Percentiles rank a stretch among this genome's conserved stretches.
phyloP scores from a whole-genome alignment of 2,797 vertebrate species.

The Sebastes ruberrimus region DNA sequence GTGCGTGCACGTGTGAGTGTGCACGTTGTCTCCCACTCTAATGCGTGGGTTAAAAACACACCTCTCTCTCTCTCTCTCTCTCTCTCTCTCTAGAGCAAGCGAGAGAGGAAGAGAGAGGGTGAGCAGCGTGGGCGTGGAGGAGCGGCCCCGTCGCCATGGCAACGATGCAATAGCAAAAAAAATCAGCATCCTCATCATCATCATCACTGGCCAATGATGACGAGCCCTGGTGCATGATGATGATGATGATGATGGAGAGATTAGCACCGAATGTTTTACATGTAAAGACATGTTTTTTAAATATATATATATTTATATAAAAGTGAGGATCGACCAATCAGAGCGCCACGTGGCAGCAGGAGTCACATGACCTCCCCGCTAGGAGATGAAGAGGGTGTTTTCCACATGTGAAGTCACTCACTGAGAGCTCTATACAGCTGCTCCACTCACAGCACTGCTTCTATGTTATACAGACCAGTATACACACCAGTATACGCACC shows the following conservation, averaged over 20 bases:
- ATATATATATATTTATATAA: neutral
- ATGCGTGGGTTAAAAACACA: constrained; percentile 80
- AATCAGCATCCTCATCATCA: constrained; percentile 13
- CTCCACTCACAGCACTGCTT: neutral
- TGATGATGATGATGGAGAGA: no score
- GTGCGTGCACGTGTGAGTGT: constrained; percentile 35
- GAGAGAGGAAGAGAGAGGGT: constrained; percentile 32
- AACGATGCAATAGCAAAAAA: constrained; percentile 55
- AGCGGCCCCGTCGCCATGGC: constrained; percentile 69
- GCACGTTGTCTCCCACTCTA: constrained; percentile 76
- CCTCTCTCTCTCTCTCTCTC: constrained; percentile 47
- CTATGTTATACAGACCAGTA: neutral
- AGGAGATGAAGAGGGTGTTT: constrained; percentile 20
- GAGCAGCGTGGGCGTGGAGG: constrained; percentile 75
- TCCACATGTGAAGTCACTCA: neutral
- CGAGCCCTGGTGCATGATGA: constrained; percentile 6
- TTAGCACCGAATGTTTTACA: neutral
- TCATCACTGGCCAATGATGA: neutral
- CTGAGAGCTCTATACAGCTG: neutral
- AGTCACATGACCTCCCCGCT: constrained; percentile 11
- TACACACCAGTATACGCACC: no score
- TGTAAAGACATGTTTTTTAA: neutral
- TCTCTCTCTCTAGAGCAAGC: neutral
- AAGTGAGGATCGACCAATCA: constrained; percentile 15
- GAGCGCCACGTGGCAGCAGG: neutral